A percentile compares a stretch with the other conserved stretches of the same genome.
These are phyloP conservation scores for Dorcus parallelipipedus DNA, from an alignment of 2,888 invertebrate species.

Conservation along the genomic window DNA sequence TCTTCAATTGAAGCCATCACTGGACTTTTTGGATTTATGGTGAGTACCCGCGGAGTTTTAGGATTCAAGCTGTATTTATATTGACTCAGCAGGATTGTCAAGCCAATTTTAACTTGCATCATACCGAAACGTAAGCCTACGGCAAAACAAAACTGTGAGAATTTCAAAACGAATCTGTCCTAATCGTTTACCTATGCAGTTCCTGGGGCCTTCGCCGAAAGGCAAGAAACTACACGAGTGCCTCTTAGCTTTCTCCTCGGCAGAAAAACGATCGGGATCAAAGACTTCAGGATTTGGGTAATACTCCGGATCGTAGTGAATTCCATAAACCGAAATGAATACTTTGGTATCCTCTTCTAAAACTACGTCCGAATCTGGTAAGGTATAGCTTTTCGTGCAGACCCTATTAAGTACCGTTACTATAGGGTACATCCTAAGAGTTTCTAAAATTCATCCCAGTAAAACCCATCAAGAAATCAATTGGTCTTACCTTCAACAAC, in stretches of 20 bases:
- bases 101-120: slow-evolving; percentile 14
- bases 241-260: slow-evolving; percentile 8
- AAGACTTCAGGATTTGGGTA: slow-evolving; percentile 11
- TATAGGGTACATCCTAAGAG: slow-evolving; percentile 11
- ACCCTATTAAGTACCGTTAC: not conserved
- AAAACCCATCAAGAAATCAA: no score
- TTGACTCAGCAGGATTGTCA: slow-evolving; percentile 4
- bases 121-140: slow-evolving; percentile 12
- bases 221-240: slow-evolving; percentile 8
- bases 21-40: not conserved
- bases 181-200: slow-evolving; percentile 10
- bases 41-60: not conserved
- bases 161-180: no score
- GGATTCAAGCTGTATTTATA: slow-evolving; percentile 1
- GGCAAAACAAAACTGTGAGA: no score
- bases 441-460: slow-evolving; percentile 1
- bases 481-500: not conserved
- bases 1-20: not conserved
- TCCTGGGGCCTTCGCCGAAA: slow-evolving; percentile 14
- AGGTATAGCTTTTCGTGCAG: slow-evolving; percentile 6
- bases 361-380: slow-evolving; percentile 1
- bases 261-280: slow-evolving; percentile 11
- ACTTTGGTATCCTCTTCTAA: slow-evolving; percentile 4
- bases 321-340: slow-evolving; percentile 4
- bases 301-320: slow-evolving; percentile 10